Percentiles rank a stretch among this genome's conserved stretches.
These are phyloP conservation scores for Hippoglossus stenolepis DNA, from an alignment of 2,113 vertebrate genomes.

Conservation along the genomic window DNA sequence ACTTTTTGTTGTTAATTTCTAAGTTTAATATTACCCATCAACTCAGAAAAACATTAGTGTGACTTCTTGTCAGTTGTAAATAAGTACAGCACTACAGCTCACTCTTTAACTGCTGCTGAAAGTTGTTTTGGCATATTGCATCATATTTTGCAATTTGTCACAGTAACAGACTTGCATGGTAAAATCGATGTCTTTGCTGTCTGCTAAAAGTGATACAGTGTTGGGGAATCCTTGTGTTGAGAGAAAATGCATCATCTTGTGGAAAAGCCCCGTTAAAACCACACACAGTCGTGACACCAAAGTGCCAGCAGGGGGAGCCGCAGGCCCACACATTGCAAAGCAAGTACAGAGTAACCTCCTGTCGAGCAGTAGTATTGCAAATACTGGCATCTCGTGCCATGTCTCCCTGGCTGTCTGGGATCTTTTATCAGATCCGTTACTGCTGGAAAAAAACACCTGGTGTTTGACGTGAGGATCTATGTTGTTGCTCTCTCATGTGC, in stretches of 20 bases:
- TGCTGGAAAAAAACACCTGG: neutral
- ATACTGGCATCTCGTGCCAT: neutral
- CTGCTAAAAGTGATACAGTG: neutral
- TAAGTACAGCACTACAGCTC: no score
- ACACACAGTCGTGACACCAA: slow-evolving; percentile 23
- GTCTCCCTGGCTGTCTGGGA: neutral
- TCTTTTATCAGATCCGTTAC: neutral
- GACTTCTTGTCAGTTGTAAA: no score
- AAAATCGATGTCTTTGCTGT: neutral
- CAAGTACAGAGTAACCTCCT: slow-evolving; percentile 16
- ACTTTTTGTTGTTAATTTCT: no score
- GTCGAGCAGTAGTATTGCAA: neutral
- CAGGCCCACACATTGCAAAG: slow-evolving; percentile 18
- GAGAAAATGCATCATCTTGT: slow-evolving; percentile 45
- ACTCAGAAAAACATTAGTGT: no score
- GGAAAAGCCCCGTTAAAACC: slow-evolving; percentile 31
- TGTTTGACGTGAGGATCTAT: neutral
- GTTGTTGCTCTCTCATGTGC: neutral
- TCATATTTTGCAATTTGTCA: neutral
- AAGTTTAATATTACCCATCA: no score
- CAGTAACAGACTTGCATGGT: neutral
- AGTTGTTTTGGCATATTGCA: neutral
- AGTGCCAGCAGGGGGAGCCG: slow-evolving; percentile 69
- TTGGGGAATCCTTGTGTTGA: slow-evolving; percentile 30
- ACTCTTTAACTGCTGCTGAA: neutral